A percentile compares a stretch with the other conserved stretches of the same genome.
phyloP scores from a whole-genome alignment of 2,113 vertebrate genomes.

The Corythornis cristatus region DNA sequence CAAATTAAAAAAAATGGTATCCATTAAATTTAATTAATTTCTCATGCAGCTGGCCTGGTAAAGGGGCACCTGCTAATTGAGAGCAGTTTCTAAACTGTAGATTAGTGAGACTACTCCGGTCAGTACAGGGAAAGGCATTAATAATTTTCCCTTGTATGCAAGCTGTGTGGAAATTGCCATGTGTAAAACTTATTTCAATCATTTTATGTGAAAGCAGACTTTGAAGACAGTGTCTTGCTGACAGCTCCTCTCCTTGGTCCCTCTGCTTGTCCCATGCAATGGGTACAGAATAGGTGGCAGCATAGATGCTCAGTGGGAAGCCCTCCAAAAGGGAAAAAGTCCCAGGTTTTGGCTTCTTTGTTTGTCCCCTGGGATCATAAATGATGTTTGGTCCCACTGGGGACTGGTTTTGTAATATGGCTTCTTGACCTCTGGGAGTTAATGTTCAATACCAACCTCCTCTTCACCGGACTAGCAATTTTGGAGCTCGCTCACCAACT shows the following conservation, averaged over 20 bases:
- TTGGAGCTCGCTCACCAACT: accelerated
- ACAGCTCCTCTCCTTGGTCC: accelerated
- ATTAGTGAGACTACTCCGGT: background rate
- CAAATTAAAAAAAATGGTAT: conserved; percentile 1
- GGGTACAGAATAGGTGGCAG: too few relatives aligned
- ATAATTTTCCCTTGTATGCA: background rate
- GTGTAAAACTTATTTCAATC: background rate
- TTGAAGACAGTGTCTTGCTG: background rate
- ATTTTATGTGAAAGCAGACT: background rate
- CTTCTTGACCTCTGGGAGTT: background rate
- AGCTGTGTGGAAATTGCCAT: background rate
- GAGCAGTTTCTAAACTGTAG: conserved; percentile 1
- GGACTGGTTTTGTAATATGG: background rate
- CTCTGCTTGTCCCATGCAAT: background rate
- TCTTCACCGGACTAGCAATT: background rate
- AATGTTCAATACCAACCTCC: background rate
- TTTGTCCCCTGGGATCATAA: background rate
- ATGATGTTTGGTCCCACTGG: accelerated
- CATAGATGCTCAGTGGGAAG: accelerated
- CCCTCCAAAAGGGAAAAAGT: background rate
- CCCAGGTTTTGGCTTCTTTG: background rate
- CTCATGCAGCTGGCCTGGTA: conserved; percentile 2
- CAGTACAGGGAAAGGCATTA: background rate
- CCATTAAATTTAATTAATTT: conserved; percentile 54
- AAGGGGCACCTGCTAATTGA: conserved; percentile 25